A percentile compares a stretch with the other conserved stretches of the same genome.
phyloP scores from a whole-genome alignment of 2,888 invertebrate species.

The Eupelmus urozonus region DNA sequence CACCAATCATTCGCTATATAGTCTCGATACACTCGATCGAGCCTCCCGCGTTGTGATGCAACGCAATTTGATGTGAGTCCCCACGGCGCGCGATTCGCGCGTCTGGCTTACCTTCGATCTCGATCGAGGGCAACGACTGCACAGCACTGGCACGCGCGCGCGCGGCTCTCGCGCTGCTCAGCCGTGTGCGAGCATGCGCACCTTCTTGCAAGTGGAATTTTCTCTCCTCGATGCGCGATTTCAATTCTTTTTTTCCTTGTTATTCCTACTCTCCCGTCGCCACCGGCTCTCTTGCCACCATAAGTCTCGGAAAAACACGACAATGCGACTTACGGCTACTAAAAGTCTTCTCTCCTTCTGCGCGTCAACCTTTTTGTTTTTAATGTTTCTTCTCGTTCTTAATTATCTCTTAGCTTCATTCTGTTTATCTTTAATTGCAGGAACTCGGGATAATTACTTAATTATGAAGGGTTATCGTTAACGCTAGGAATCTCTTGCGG shows the following conservation, averaged over 20 bases:
- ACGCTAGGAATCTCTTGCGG: not conserved
- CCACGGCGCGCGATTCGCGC: conserved; percentile 41
- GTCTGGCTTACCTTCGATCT: conserved; percentile 67
- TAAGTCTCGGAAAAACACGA: conserved; percentile 44
- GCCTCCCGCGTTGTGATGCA: conserved; percentile 51
- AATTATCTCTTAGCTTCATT: not conserved
- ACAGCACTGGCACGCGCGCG: not conserved
- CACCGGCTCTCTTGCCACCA: not conserved
- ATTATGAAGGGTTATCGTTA: not conserved
- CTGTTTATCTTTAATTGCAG: conserved; percentile 21
- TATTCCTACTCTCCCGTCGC: not conserved
- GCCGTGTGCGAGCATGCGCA: conserved; percentile 1
- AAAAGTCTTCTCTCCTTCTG: conserved; percentile 3
- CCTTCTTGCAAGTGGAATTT: conserved; percentile 51
- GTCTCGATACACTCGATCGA: conserved; percentile 23
- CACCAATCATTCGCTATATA: not conserved
- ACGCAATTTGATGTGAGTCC: conserved; percentile 46
- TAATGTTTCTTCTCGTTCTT: not conserved
- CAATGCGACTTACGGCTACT: not conserved
- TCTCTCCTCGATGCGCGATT: conserved; percentile 52
- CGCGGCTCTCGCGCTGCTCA: not conserved
- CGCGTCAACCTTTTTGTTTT: not conserved
- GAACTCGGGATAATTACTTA: conserved; percentile 25
- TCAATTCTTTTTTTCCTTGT: conserved; percentile 41
- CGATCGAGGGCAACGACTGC: conserved; percentile 67